Percentiles rank a stretch among this genome's conserved stretches.
Evolutionary conservation across 2,797 vertebrate species (phyloP).

Genomic region (Smutsia temminckii): DNA sequence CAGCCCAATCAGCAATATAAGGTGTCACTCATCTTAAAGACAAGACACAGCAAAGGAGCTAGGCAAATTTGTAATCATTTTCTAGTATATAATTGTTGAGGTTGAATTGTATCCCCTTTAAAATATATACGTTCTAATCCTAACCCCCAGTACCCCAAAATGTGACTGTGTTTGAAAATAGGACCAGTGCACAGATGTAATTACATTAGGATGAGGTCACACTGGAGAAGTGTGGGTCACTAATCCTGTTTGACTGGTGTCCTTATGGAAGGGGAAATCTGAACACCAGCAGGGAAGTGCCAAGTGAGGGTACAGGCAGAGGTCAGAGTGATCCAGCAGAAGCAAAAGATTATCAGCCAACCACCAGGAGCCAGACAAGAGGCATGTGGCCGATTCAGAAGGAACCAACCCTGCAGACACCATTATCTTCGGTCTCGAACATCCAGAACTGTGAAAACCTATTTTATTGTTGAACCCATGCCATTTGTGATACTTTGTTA

Average conservation of each 20-base stretch:
- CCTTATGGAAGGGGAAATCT: background rate
- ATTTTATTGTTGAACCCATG: background rate
- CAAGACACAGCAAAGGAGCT: background rate
- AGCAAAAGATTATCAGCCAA: background rate
- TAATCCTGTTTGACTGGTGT: background rate
- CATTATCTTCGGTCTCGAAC: background rate
- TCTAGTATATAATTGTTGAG: background rate
- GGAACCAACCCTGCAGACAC: rapidly evolving
- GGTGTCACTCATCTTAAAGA: background rate
- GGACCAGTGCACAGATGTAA: background rate
- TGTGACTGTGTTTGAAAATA: background rate
- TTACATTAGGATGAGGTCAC: background rate
- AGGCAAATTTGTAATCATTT: background rate
- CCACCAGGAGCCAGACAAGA: background rate
- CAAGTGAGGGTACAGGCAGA: background rate
- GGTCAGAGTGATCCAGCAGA: background rate
- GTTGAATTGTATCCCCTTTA: background rate
- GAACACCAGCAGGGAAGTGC: background rate
- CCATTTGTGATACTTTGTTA: background rate
- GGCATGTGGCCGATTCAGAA: background rate
- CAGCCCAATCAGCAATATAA: background rate
- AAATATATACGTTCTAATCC: background rate
- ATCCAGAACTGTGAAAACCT: background rate
- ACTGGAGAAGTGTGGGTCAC: background rate
- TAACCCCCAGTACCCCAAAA: background rate